Base-by-base conservation (phyloP, 2,797 vertebrate species). In the Poecilia picta region DNA sequence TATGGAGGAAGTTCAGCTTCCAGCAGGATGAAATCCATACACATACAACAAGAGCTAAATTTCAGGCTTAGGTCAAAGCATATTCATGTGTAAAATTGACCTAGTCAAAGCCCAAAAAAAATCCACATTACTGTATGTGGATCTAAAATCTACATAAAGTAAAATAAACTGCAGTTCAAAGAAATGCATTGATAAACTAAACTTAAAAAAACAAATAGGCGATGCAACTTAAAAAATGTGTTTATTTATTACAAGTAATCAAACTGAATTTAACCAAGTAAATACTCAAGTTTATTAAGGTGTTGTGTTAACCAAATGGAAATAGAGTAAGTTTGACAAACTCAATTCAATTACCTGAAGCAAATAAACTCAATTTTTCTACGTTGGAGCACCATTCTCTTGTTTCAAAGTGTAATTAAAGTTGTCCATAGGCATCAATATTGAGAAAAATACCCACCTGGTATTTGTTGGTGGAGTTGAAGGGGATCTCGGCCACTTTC, bases 401-500 rank as follows among this genome's bases (percentile, higher is more conserved):
- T 51, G 5, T 53, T 53, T 53, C 6, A 25, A 2, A 53, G 23
- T 25, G 8, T 41, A 43, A 25, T n/a, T n/a, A 25, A 41, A 43
- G 39, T n/a, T 43, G 23, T 43, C 12, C 41, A 36, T 5, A 13
- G 36, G 20, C 20, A 68, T 18, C 8, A 41, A 41, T 41, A 68
- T 25, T 12, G 23, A 43, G 8, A 12, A 31, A 64, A 33, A 25
- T 68, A 57, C 70, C 77, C 80, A 97, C 97, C 96, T 98, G 97
- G 90, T 98, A 98, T 90, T 98, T 98, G 95, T 98, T 98, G 87
- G 97, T 98, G 90, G 97, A 98, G 93, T 98, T 98, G 83, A 98
- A 98, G 73, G 97, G 97, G 83, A 98, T 98, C 93, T 98, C 97
- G 0, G 97, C 97, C 70, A 97, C 97, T 83, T 98, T 98, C 93